A percentile compares a stretch with the other conserved stretches of the same genome.
Conservation (phyloP, 1,140 invertebrate species). For the Saxidomus purpurata region DNA sequence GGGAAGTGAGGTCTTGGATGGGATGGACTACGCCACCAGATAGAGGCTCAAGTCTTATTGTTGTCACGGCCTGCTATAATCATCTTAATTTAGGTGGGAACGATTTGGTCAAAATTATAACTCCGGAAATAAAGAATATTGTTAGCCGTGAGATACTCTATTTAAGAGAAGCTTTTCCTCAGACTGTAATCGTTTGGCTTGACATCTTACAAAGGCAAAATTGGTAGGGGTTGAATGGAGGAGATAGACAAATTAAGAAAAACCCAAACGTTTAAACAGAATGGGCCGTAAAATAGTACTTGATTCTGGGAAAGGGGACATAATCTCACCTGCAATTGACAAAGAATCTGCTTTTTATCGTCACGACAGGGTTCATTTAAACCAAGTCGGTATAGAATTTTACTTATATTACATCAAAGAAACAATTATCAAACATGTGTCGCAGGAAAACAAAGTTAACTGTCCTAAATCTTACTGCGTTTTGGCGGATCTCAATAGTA, state of each 20-base stretch:
- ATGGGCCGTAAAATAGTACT: not conserved
- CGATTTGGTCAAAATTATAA: not conserved
- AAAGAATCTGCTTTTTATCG: not conserved
- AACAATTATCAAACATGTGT: not conserved
- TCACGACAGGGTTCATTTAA: not conserved
- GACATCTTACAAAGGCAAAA: not conserved
- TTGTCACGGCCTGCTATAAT: not conserved
- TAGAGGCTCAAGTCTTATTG: not conserved
- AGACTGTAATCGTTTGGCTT: not conserved
- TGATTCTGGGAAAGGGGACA: not conserved
- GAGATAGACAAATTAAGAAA: not conserved
- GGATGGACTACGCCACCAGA: not conserved
- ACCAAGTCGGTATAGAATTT: not conserved
- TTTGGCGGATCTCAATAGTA: not conserved
- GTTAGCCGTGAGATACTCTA: not conserved
- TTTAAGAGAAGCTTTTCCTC: not conserved
- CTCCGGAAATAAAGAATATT: not conserved
- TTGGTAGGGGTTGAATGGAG: not conserved
- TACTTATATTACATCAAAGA: not conserved
- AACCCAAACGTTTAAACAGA: not conserved
- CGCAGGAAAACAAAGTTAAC: not conserved
- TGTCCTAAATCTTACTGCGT: not conserved
- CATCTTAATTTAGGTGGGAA: slow-evolving; percentile 5
- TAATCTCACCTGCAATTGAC: not conserved
- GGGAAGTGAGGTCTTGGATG: not conserved